phyloP scores from a whole-genome alignment of 2,797 vertebrate genomes.

The Moxostoma hubbsi region DNA sequence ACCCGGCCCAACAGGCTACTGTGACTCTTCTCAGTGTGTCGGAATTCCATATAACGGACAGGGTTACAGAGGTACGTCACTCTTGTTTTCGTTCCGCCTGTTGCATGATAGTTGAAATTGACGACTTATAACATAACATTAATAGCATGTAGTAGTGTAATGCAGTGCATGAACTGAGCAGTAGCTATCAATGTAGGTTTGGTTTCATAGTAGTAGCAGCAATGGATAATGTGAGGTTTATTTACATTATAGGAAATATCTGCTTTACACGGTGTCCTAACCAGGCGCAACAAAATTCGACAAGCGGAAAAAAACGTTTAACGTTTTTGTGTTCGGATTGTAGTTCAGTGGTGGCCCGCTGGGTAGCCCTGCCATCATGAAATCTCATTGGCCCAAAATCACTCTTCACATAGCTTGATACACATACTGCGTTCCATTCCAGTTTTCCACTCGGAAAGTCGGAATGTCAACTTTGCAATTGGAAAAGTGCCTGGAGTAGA shows the following conservation, averaged over 20 bases:
- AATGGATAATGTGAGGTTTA: neutral
- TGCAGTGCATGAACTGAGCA: constrained; percentile 42
- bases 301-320: too few relatives aligned
- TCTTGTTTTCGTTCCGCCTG: neutral
- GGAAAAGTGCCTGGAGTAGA: too few relatives aligned
- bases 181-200: constrained; percentile 7
- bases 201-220: neutral
- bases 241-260: neutral
- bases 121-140: constrained; percentile 24
- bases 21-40: constrained; percentile 95
- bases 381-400: neutral
- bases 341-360: too few relatives aligned
- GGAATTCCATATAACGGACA: constrained; percentile 97
- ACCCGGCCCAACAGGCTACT: constrained; percentile 90
- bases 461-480: too few relatives aligned
- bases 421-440: too few relatives aligned
- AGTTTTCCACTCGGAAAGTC: too few relatives aligned
- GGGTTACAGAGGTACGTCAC: constrained; percentile 89
- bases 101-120: constrained; percentile 24
- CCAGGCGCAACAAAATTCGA: too few relatives aligned
- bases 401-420: neutral
- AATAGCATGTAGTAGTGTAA: constrained; percentile 47
- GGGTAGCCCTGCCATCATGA: neutral
- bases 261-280: neutral
- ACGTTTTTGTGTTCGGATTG: too few relatives aligned